A percentile compares a stretch with the other conserved stretches of the same genome.
These are phyloP conservation scores for Lucilia sericata DNA, from an alignment of 1,140 invertebrate species.

Conservation along the genomic window DNA sequence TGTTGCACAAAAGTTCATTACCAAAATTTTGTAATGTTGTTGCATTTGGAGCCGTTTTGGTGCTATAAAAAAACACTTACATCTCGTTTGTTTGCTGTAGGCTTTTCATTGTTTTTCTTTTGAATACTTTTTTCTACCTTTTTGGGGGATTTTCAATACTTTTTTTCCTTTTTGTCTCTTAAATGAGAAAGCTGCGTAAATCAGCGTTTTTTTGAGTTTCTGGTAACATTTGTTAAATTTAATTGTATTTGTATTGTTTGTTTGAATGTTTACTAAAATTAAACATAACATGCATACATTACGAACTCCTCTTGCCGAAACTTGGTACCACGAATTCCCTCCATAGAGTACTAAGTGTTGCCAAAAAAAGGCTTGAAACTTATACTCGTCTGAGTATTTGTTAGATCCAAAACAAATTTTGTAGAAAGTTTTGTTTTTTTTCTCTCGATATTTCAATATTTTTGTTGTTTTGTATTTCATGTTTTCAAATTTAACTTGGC, in stretches of 20 bases:
- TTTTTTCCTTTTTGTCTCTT: not conserved
- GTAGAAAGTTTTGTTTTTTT: constrained; percentile 29
- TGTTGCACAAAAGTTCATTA: constrained; percentile 15
- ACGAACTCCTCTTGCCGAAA: not conserved
- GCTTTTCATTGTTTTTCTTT: constrained; percentile 28
- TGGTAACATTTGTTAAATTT: constrained; percentile 37
- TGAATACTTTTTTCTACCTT: not conserved
- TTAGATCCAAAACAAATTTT: constrained; percentile 33
- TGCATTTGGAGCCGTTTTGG: not conserved
- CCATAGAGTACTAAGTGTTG: not conserved
- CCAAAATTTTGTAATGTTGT: not conserved
- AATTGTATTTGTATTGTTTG: constrained; percentile 18
- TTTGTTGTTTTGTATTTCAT: not conserved
- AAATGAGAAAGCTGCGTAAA: constrained; percentile 37
- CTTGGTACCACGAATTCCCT: not conserved
- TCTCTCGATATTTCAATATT: not conserved
- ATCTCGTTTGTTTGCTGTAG: not conserved
- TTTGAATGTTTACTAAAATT: too few relatives aligned
- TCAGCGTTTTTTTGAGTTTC: not conserved
- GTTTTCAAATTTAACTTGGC: constrained; percentile 33
- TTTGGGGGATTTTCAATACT: not conserved
- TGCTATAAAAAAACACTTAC: not conserved
- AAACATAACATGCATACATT: not conserved
- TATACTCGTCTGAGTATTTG: not conserved
- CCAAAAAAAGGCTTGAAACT: not conserved